Base-by-base conservation (phyloP, 2,888 invertebrate species). In the Chymomyza procnemis region DNA sequence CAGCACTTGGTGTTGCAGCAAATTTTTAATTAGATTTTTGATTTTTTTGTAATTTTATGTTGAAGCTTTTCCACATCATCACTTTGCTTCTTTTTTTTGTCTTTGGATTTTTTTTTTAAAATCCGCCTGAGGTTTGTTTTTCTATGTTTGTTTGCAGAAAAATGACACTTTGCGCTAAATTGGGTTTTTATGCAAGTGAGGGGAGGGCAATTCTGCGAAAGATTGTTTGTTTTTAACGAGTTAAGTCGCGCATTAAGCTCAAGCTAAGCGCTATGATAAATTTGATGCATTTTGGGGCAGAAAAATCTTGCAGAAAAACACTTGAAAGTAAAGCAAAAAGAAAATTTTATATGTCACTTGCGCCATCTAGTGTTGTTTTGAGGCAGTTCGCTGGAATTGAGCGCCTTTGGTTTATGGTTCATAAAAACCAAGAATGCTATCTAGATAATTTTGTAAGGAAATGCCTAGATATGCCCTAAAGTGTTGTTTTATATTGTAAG, bases 11-110 rank as follows among this genome's bases (percentile, higher is more conserved):
- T 66, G 62, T 74, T 26, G 80, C 75, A 62, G 70, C 70, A 79
- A 79, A 87, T 82, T 83, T 87, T 87, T 83, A 83, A 83, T 83
- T 83, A 87, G 82, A 87, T 83, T 85, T 82, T 76, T 79, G 66
- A 64, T 61, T 72, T 70, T 69, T 66, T 67, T 74, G 54, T 74
- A 62, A 73, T 78, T 80, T 82, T 85, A 46, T 46, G 54, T 18
- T 61, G 61, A 48, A 30, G 34, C 34, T 41, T 41, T 41, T 41
- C 34, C 12, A 41, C 34, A 12, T 41, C 34, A 41, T 41, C 34
- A 41, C 34, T 41, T 41, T 12, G 3, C 34, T 55, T 47, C 8
- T 67, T 16, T 55, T 54, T 21, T 21, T 52, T 52, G 52, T 52
- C 5, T 26, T 26, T 34, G 34, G 21, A 41, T 22, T 34, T 26